Conservation (phyloP, 1,140 invertebrate species). For the Pentalonia nigronervosa region DNA sequence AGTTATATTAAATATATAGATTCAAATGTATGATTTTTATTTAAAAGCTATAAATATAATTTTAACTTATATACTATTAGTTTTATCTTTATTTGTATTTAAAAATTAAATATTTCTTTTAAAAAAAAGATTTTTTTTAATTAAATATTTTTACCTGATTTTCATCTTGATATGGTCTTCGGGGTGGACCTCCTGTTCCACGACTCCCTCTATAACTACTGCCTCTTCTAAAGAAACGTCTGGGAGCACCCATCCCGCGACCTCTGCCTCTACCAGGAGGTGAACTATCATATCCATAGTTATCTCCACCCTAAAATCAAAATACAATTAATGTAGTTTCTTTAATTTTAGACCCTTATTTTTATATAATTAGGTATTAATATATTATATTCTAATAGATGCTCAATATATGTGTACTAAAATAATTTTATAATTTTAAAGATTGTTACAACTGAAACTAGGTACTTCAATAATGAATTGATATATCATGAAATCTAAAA, state of each 20-base stretch:
- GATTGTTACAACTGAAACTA: neutral
- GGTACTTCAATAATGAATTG: neutral
- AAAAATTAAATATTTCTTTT: neutral
- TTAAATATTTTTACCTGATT: constrained; percentile 34
- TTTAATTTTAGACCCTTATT: neutral
- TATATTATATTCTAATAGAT: neutral
- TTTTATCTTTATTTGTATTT: neutral
- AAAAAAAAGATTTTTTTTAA: neutral
- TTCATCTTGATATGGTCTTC: constrained; percentile 54
- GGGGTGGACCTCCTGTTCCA: constrained; percentile 46
- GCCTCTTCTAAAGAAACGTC: constrained; percentile 38
- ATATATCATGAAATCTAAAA: neutral
- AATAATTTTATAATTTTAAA: neutral
- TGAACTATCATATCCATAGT: constrained; percentile 58
- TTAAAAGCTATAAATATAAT: too few species aligned
- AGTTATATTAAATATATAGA: too few species aligned
- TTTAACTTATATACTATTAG: too few species aligned
- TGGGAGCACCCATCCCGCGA: constrained; percentile 53
- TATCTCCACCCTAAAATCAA: constrained; percentile 41
- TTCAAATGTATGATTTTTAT: too few species aligned
- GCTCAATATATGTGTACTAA: neutral
- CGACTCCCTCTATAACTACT: constrained; percentile 29
- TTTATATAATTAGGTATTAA: neutral
- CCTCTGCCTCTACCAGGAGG: constrained; percentile 58
- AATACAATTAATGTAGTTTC: neutral